Evolutionary conservation across 2,797 vertebrate genomes (phyloP).

Genomic region (Lepus oiostolus): DNA sequence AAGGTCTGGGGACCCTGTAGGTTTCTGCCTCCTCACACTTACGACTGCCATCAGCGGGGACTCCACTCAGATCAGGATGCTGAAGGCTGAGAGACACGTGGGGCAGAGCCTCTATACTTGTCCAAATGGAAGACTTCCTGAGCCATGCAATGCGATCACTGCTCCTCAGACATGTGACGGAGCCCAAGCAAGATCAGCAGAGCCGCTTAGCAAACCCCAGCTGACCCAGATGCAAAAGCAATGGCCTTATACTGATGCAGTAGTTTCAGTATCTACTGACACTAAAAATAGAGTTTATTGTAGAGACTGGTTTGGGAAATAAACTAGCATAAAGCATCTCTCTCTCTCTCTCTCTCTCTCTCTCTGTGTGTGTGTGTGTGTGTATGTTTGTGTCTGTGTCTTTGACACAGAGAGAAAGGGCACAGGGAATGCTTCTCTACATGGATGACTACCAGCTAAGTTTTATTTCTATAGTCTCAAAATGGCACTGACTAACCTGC

Average conservation of each 20-base stretch:
- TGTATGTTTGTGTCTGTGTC: neutral
- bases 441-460: neutral
- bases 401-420: neutral
- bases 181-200: neutral
- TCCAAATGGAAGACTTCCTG: neutral
- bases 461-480: conserved; percentile 29
- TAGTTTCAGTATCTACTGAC: neutral
- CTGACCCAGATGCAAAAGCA: neutral
- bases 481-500: neutral
- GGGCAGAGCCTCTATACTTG: neutral
- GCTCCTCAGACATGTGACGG: neutral
- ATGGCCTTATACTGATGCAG: neutral
- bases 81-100: neutral
- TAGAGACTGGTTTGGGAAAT: neutral
- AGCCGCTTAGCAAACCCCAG: neutral
- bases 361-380: no score
- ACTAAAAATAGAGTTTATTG: neutral
- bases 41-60: neutral
- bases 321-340: neutral
- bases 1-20: neutral
- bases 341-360: no score
- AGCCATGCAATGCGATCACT: accelerated
- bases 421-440: neutral
- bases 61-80: neutral
- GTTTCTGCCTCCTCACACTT: neutral